phyloP scores from a whole-genome alignment of 2,797 vertebrate genomes.

The Scyliorhinus canicula region DNA sequence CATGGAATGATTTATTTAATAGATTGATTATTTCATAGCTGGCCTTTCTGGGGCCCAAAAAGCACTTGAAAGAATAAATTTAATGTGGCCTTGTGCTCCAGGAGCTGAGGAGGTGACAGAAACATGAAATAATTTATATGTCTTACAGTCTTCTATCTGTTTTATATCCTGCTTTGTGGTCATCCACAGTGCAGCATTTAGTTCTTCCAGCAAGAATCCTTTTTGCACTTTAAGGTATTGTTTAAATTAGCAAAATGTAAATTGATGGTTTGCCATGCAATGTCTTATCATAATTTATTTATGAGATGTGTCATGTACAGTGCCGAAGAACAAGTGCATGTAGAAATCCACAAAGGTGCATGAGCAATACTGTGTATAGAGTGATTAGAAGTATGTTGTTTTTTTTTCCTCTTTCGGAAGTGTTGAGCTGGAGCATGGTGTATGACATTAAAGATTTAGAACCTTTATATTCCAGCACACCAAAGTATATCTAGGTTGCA shows the following conservation, averaged over 20 bases:
- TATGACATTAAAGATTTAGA: slow-evolving; percentile 28
- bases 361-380: slow-evolving; percentile 11
- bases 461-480: background rate
- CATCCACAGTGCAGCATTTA: slow-evolving; percentile 54
- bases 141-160: slow-evolving; percentile 76
- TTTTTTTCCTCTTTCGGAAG: background rate
- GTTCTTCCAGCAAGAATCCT: slow-evolving; percentile 20
- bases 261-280: slow-evolving; percentile 35
- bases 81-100: slow-evolving; percentile 68
- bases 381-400: slow-evolving; percentile 18
- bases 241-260: slow-evolving; percentile 39
- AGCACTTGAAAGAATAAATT: slow-evolving; percentile 80
- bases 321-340: slow-evolving; percentile 26
- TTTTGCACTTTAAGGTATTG: slow-evolving; percentile 5
- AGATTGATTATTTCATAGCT: slow-evolving; percentile 62
- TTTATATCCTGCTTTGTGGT: slow-evolving; percentile 60
- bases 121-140: slow-evolving; percentile 80
- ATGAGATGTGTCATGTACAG: slow-evolving; percentile 34
- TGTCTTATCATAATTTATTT: slow-evolving; percentile 38
- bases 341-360: slow-evolving; percentile 29
- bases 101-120: slow-evolving; percentile 63
- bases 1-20: slow-evolving; percentile 68
- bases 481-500: background rate
- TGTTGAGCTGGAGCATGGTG: background rate
- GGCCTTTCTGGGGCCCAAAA: slow-evolving; percentile 69